These are phyloP conservation scores for Falcaria lacertinaria DNA, from an alignment of 2,888 invertebrate genomes.

Conservation along the genomic window DNA sequence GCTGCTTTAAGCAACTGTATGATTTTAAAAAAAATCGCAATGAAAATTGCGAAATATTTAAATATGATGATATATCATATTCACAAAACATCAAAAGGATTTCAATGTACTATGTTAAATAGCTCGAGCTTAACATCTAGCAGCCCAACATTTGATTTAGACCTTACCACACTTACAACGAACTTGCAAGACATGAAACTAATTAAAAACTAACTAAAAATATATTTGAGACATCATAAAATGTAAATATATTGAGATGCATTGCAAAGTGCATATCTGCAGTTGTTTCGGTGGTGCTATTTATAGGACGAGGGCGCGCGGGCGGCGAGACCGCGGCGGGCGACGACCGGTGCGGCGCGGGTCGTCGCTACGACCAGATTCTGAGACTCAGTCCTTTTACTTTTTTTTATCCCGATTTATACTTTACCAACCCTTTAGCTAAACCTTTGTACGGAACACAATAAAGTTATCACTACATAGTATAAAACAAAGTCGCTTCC, in stretches of 20 bases:
- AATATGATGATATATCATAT: no score
- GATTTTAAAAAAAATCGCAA: no score
- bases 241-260: constrained; percentile 43
- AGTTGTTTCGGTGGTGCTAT: constrained; percentile 51
- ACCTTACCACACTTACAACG: neutral
- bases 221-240: constrained; percentile 28
- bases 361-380: neutral
- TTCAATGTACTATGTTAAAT: no score
- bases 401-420: neutral
- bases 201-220: neutral
- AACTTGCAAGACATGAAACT: neutral
- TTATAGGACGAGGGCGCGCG: constrained; percentile 57
- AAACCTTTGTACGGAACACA: constrained; percentile 1
- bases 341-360: constrained; percentile 15
- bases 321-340: constrained; percentile 36
- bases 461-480: no score
- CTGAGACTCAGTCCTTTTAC: no score
- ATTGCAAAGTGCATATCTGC: constrained; percentile 49
- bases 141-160: neutral
- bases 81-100: no score
- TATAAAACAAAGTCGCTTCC: no score
- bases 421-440: no score
- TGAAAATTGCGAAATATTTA: no score
- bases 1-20: no score
- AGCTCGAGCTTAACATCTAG: no score